Base-by-base conservation (phyloP, 2,113 vertebrate species). In the Ceyx margarethae region DNA sequence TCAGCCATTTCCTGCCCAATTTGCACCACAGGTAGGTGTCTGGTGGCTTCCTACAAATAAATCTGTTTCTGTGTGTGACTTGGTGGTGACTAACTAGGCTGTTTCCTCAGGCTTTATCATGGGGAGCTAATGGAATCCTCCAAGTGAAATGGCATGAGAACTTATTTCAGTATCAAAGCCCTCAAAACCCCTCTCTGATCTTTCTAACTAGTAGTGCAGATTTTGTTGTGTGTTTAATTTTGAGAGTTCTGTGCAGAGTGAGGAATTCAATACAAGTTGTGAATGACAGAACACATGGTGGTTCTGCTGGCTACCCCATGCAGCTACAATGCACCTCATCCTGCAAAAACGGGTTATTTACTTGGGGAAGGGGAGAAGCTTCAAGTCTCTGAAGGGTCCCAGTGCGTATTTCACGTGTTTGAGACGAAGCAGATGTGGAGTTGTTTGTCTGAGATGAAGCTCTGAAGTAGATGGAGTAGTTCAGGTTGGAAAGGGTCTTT, bases 1-100 rank as follows among this genome's bases (percentile, higher is more conserved):
- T 2, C 99, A 98, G 57, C 98, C 99, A 31, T 99, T 99, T 93
- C 98, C 99, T 43, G 97, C 98, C 90, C 99, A 99, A 19, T 99
- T 99, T 96, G 98, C 98, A 96, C 99, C 99, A 72, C 99, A 99
- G 98, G 99, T 99, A 96, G 84, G 98, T 96, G 87, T 16, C 43
- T n/a, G 48, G 42, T 85, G 62, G 23, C 92, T 79, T 92, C 76
- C 72, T 95, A 11, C 69, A 64, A 40, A 57, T 26, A 58, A 23
- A 50, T 66, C 21, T 46, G 3, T 68, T 74, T 51, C 19, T 88
- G 19, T 71, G 0, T 74, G 0, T 87, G 54, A 61, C 40, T n/a
- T 76, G 40, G 13, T 60, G 67, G 14, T 66, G 74, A 45, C 37
- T 43, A 68, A 87, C 53, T 77, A 2, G 0, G 15, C 40, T 80